Base-by-base conservation (phyloP, 2,888 invertebrate genomes). In the Hyalella azteca region DNA sequence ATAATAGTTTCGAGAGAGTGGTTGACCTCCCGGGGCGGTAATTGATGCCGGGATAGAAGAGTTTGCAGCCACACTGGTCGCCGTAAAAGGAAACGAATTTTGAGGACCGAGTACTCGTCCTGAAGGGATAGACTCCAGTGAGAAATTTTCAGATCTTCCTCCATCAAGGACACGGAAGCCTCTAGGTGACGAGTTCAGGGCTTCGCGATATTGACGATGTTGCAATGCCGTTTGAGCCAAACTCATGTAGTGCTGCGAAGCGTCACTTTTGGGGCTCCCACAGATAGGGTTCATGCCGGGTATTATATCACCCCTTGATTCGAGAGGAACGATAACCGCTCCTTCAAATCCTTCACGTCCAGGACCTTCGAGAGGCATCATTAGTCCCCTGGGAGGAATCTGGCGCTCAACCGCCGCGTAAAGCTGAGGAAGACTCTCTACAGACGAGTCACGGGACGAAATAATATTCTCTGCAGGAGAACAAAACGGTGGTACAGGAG, bases 291-390 rank as follows among this genome's bases (percentile, higher is more conserved):
- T 29, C 19, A 36, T 29, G n/a, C 36, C 39, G 5, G 66, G 32
- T 9, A 36, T 39, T 32, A 66, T 36, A 66, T 32, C 66, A 7
- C 66, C n/a, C 19, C 19, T 2, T 3, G 39, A 36, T 39, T 7
- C 36, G 5, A 66, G 36, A 66, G 66, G 66, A 15, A 66, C 19
- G 36, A 66, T 66, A 22, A 66, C 66, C 32, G 66, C 66, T 66
- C 13, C 66, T 36, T 66, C 66, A 36, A 36, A 36, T 36, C 36
- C 32, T 15, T 66, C 29, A 36, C 36, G 19, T 29, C 36, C 36
- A 32, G 39, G 29, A 29, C 36, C 36, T 7, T 36, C 66, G n/a
- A 36, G 19, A 13, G 36, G 19, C 66, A 66, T 66, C 36, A 32
- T n/a, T 4, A 32, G 19, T 36, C 36, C 36, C n/a, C 36, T 32